Evolutionary conservation across 1,140 invertebrate species (phyloP), one percentile per base, ranked within the genome.

Genomic region (Hormaphis cornu): DNA sequence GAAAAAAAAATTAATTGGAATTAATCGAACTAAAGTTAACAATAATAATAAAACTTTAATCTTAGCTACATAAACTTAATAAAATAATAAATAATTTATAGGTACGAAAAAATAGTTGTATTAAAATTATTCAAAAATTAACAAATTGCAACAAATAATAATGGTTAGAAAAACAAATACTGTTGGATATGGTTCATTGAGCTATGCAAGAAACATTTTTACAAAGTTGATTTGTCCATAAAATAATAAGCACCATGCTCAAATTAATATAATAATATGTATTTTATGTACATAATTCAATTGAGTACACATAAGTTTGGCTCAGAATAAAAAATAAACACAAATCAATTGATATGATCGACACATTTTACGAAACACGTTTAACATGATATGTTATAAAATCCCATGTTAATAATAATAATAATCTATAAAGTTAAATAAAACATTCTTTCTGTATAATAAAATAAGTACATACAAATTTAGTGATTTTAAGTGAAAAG

Each of bases 311-410:
- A 61, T 8, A 40, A 40, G 37, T 61, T 61, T 61, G 42, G n/a
- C 10, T 46, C 5, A 20, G 1, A 6, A 18, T 28, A 46, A 28
- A 44, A 61, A 6, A 46, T 18, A 44, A 63, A 44, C 9, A 42
- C 6, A 44, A 44, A 16, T n/a, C n/a, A n/a, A n/a, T 37, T 48
- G 61, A 66, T 66, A 66, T 66, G 61, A 63, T 46, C n/a, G 40
- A 66, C 42, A 35, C 14, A n/a, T 35, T 35, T 22, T 24, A 30
- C 16, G 7, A 18, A 40, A 33, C 20, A 30, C 5, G 18, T 66
- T n/a, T 66, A 22, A 48, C 50, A 18, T 66, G 61, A 66, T 66
- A 66, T 66, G 61, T 66, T 66, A 46, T 16, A 44, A 44, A 42
- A 42, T 18, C 40, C 46, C 16, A n/a, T 28, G n/a, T 30, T 33